Evolutionary conservation across 2,888 invertebrate genomes (phyloP).

Genomic region (Saturnia pavonia): DNA sequence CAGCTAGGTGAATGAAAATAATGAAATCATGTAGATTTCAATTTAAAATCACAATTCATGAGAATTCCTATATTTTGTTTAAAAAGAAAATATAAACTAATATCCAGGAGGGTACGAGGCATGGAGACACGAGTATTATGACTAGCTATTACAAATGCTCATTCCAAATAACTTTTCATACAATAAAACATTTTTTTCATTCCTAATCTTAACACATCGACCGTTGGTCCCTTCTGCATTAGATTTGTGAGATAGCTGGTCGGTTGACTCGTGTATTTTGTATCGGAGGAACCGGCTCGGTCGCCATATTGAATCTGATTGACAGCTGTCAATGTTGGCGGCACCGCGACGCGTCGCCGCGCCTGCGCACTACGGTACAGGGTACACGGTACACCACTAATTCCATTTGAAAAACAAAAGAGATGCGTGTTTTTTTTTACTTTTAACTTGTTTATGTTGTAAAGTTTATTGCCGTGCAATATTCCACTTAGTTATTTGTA

Average conservation of each 20-base stretch:
- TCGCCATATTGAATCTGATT: constrained; percentile 80
- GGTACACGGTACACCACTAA: constrained; percentile 57
- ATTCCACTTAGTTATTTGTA: neutral
- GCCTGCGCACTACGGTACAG: constrained; percentile 59
- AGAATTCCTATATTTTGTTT: neutral
- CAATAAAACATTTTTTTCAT: constrained; percentile 37
- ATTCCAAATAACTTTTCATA: constrained; percentile 11
- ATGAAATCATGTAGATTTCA: neutral
- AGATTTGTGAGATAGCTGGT: constrained; percentile 47
- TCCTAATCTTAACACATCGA: constrained; percentile 52
- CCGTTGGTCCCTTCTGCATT: constrained; percentile 42
- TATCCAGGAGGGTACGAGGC: no score
- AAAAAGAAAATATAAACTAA: neutral
- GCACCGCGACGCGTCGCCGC: constrained; percentile 77
- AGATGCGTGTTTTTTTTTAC: constrained; percentile 22
- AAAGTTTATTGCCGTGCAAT: constrained; percentile 1
- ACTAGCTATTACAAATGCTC: constrained; percentile 16
- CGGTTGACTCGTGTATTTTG: constrained; percentile 18
- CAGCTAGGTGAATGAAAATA: neutral
- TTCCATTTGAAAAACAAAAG: constrained; percentile 50
- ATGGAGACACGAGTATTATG: neutral
- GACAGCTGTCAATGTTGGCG: constrained; percentile 82
- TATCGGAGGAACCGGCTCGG: constrained; percentile 62
- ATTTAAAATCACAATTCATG: neutral
- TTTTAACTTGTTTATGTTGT: constrained; percentile 9